A percentile compares a stretch with the other conserved stretches of the same genome.
Evolutionary conservation across 2,113 vertebrate genomes (phyloP).

Genomic region (Hassar affinis): DNA sequence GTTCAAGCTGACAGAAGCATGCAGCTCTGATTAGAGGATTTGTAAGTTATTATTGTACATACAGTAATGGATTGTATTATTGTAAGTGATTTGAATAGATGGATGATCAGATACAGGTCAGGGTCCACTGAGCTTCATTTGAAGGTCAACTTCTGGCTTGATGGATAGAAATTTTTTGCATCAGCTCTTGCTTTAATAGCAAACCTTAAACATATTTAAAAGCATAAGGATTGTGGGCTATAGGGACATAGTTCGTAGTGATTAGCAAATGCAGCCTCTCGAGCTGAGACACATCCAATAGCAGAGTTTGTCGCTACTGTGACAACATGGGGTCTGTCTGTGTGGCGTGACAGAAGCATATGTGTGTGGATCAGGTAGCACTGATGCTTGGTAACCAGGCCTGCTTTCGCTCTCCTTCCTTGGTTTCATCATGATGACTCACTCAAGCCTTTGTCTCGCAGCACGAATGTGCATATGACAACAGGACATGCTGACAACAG

Average conservation of each 20-base stretch:
- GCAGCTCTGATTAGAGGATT: background rate
- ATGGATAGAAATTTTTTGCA: background rate
- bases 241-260: background rate
- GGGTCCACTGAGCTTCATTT: background rate
- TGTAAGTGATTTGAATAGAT: background rate
- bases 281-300: background rate
- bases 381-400: conserved; percentile 38
- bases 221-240: background rate
- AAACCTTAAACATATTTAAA: background rate
- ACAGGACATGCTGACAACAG: conserved; percentile 17
- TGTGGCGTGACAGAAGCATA: conserved; percentile 53
- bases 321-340: conserved; percentile 32
- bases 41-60: background rate
- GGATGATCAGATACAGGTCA: background rate
- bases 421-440: conserved; percentile 34
- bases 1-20: background rate
- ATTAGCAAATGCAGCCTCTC: background rate
- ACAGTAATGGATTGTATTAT: background rate
- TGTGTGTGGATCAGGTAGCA: conserved; percentile 51
- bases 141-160: background rate
- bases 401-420: background rate
- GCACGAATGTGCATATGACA: conserved; percentile 29
- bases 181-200: background rate
- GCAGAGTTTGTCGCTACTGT: background rate
- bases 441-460: conserved; percentile 31